phyloP scores from a whole-genome alignment of 64 coral and sea anemone species.

The Platygyra sinensis region DNA sequence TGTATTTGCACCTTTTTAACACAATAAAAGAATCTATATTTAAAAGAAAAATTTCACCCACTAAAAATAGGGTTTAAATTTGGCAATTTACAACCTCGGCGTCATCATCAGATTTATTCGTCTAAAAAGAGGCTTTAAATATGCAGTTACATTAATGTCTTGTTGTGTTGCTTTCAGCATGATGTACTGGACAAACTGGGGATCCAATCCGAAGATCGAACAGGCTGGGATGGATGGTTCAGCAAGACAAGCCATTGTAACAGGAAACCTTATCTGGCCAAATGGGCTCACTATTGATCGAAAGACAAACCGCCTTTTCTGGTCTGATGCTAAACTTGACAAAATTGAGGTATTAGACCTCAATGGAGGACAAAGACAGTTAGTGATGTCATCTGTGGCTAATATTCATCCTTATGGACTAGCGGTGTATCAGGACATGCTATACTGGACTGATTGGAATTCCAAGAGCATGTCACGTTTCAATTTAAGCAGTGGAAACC shows the following conservation, averaged over 20 bases:
- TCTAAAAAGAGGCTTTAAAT: no score
- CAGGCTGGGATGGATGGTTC: conserved; percentile 50
- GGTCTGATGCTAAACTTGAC: conserved; percentile 58
- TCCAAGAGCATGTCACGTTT: background rate
- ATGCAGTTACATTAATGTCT: no score
- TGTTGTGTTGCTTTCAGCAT: background rate
- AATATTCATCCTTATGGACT: conserved; percentile 51
- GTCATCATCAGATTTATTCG: no score
- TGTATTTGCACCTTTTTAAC: no score
- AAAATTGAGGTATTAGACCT: conserved; percentile 43
- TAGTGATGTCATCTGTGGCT: background rate
- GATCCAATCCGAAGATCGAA: conserved; percentile 30
- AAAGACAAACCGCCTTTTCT: conserved; percentile 47
- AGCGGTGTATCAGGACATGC: conserved; percentile 12
- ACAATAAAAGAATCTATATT: no score
- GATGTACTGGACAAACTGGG: conserved; percentile 57
- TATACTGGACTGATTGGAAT: conserved; percentile 67
- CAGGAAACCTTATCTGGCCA: conserved; percentile 28
- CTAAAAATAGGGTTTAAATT: no score
- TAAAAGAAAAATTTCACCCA: no score
- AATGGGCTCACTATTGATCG: conserved; percentile 47
- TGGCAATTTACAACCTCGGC: no score
- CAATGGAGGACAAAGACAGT: background rate
- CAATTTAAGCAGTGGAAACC: conserved; percentile 21
- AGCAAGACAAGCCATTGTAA: conserved; percentile 6